These are phyloP conservation scores for Diloba caeruleocephala DNA, from an alignment of 2,888 invertebrate genomes.

Conservation along the genomic window DNA sequence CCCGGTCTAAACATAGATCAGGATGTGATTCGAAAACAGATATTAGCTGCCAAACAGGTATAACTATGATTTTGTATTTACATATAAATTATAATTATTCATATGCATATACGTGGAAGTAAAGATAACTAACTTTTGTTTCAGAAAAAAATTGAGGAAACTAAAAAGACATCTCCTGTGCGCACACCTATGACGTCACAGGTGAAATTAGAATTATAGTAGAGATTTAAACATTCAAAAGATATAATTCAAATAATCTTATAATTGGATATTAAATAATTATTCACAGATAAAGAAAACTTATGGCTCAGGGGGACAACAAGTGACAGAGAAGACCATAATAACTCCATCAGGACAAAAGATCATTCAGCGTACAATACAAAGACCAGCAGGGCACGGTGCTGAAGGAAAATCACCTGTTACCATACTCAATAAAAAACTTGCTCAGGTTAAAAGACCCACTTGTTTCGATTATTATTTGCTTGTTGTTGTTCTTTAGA, in stretches of 20 bases:
- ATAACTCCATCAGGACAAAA: conserved; percentile 88
- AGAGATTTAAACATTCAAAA: no score
- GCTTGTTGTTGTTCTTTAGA: not conserved
- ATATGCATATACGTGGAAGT: not conserved
- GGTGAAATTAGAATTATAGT: conserved; percentile 54
- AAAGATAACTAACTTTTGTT: conserved; percentile 39
- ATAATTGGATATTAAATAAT: conserved; percentile 1
- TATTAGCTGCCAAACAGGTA: conserved; percentile 86
- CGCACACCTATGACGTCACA: conserved; percentile 67
- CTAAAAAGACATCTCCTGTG: conserved; percentile 68
- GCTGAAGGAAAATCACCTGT: conserved; percentile 77
- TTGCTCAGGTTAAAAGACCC: conserved; percentile 73
- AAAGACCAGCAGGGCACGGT: conserved; percentile 66
- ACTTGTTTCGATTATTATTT: not conserved
- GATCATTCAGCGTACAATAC: conserved; percentile 86
- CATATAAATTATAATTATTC: not conserved
- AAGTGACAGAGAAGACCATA: conserved; percentile 86
- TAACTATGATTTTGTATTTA: not conserved
- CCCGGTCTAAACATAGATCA: conserved; percentile 86
- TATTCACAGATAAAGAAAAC: conserved; percentile 72
- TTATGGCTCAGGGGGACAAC: conserved; percentile 73
- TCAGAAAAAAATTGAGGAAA: conserved; percentile 82
- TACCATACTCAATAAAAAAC: conserved; percentile 81
- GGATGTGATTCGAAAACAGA: conserved; percentile 85
- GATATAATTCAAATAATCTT: no score